These are phyloP conservation scores for Pterois miles DNA, from an alignment of 2,797 vertebrate species.

Conservation along the genomic window DNA sequence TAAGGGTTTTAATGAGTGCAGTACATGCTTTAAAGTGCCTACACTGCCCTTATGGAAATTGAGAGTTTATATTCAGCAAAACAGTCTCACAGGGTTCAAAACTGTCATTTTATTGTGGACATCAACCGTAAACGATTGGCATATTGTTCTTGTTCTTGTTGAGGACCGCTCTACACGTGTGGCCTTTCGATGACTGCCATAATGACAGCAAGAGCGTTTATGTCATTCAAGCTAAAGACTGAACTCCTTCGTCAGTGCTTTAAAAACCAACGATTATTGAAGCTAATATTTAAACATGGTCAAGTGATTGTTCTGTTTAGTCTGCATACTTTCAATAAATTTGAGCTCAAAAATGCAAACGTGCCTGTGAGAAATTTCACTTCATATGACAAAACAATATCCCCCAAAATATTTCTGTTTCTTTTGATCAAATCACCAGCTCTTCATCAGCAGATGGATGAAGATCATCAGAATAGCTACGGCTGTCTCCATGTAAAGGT, in stretches of 20 bases:
- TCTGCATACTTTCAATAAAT: background rate
- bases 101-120: background rate
- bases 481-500: background rate
- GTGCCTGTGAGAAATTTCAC: background rate
- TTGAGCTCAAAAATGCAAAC: background rate
- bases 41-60: background rate
- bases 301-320: background rate
- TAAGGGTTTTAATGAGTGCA: background rate
- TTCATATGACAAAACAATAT: background rate
- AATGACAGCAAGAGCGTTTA: background rate
- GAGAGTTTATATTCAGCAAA: background rate
- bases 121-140: background rate
- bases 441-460: background rate
- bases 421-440: too few relatives aligned
- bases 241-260: background rate
- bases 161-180: background rate
- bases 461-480: background rate
- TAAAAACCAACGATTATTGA: background rate
- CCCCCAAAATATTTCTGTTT: background rate
- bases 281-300: background rate
- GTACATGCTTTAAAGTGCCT: background rate
- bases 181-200: conserved; percentile 2
- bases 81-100: background rate
- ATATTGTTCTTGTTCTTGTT: background rate
- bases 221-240: background rate